Evolutionary conservation across 2,113 vertebrate genomes (phyloP).

Genomic region (Podilymbus podiceps): DNA sequence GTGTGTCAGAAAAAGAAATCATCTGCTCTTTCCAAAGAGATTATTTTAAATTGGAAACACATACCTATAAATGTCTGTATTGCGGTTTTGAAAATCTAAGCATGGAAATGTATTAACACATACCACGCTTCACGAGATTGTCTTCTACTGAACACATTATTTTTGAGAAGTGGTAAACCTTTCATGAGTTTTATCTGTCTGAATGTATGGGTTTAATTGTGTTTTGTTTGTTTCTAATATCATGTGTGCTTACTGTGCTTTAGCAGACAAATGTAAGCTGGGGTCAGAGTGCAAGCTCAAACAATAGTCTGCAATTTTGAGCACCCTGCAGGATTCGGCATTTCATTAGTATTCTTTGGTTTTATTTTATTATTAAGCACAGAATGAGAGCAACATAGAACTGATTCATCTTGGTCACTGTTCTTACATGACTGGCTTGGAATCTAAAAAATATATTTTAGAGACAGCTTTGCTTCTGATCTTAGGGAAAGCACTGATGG

Average conservation of each 20-base stretch:
- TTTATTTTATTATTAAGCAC: constrained; percentile 23
- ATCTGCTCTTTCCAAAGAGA: not conserved
- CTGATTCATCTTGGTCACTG: not conserved
- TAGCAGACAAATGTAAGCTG: not conserved
- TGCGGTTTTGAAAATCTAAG: constrained; percentile 11
- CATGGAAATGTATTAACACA: not conserved
- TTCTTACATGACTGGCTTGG: not conserved
- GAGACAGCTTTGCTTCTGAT: constrained; percentile 32
- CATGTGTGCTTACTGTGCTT: not conserved
- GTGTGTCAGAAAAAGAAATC: constrained; percentile 27
- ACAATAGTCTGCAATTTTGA: not conserved
- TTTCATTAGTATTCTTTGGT: not conserved
- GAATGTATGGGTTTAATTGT: not conserved
- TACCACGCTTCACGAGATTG: not conserved
- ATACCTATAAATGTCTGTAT: constrained; percentile 13
- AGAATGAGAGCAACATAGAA: not conserved
- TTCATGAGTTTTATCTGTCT: not conserved
- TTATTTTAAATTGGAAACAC: constrained; percentile 36
- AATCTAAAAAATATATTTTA: not conserved
- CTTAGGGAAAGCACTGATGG: not conserved
- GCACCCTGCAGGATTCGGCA: not conserved
- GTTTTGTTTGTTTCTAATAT: not conserved
- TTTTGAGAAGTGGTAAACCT: not conserved
- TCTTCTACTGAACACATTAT: not conserved
- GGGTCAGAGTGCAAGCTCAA: not conserved